A percentile compares a stretch with the other conserved stretches of the same genome.
phyloP scores from a whole-genome alignment of 1,140 invertebrate genomes.

The Homalodisca vitripennis region DNA sequence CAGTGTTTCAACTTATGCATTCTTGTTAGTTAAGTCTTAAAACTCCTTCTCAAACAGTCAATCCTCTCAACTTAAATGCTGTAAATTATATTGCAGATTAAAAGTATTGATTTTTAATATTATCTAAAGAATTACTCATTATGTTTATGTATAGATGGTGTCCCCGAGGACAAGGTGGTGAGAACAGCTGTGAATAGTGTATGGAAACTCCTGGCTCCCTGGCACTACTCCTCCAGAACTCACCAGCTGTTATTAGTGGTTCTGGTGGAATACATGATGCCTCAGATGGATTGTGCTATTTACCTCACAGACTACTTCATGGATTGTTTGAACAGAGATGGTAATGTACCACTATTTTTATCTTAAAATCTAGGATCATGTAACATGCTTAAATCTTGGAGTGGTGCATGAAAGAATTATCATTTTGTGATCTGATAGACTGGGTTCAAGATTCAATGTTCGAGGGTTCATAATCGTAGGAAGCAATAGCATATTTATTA shows the following conservation, averaged over 20 bases:
- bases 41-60: too few species aligned
- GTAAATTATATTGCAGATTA: neutral
- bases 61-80: too few species aligned
- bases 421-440: too few species aligned
- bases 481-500: too few species aligned
- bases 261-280: slow-evolving; percentile 79
- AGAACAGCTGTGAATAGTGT: slow-evolving; percentile 2
- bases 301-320: slow-evolving; percentile 90
- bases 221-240: slow-evolving; percentile 9
- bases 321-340: slow-evolving; percentile 70
- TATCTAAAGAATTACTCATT: neutral
- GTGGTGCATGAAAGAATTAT: too few species aligned
- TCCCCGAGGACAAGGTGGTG: slow-evolving; percentile 1
- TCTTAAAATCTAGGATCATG: too few species aligned
- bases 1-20: too few species aligned
- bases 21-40: too few species aligned
- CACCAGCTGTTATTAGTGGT: slow-evolving; percentile 76
- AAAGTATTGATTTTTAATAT: neutral
- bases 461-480: too few species aligned
- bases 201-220: slow-evolving; percentile 5
- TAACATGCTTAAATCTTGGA: too few species aligned
- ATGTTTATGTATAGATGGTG: neutral
- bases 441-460: too few species aligned
- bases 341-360: neutral
- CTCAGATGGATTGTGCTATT: slow-evolving; percentile 77